Evolutionary conservation across 2,888 invertebrate genomes (phyloP).

Genomic region (Pterostichus madidus): DNA sequence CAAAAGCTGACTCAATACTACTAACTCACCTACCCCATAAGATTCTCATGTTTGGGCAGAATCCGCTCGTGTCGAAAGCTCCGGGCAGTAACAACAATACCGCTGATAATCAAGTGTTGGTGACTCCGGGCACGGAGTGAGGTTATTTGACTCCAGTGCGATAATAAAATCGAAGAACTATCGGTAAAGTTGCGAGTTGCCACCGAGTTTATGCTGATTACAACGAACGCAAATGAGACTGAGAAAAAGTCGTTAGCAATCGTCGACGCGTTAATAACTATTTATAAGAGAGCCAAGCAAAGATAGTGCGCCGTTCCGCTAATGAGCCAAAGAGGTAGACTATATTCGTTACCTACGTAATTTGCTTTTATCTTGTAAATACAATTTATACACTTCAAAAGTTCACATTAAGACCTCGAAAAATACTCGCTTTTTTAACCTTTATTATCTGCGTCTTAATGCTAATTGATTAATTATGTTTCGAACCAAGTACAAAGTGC

Average conservation of each 20-base stretch:
- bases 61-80: no score
- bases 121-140: conserved; percentile 33
- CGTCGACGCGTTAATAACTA: conserved; percentile 55
- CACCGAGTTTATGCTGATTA: conserved; percentile 46
- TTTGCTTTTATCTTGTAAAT: conserved; percentile 35
- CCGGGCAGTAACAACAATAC: background rate
- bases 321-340: conserved; percentile 25
- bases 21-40: no score
- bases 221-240: conserved; percentile 47
- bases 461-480: no score
- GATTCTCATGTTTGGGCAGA: no score
- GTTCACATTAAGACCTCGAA: conserved; percentile 20
- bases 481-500: no score
- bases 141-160: conserved; percentile 40
- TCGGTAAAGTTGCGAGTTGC: conserved; percentile 43
- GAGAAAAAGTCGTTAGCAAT: conserved; percentile 57
- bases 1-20: background rate
- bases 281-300: conserved; percentile 24
- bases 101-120: conserved; percentile 47
- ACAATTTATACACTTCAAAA: conserved; percentile 27
- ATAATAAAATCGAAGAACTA: conserved; percentile 60
- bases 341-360: background rate
- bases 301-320: conserved; percentile 36
- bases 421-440: background rate
- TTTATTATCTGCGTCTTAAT: background rate